A percentile compares a stretch with the other conserved stretches of the same genome.
These are phyloP conservation scores for Astreopora myriophthalma DNA, from an alignment of 64 coral and sea anemone species.

Conservation along the genomic window DNA sequence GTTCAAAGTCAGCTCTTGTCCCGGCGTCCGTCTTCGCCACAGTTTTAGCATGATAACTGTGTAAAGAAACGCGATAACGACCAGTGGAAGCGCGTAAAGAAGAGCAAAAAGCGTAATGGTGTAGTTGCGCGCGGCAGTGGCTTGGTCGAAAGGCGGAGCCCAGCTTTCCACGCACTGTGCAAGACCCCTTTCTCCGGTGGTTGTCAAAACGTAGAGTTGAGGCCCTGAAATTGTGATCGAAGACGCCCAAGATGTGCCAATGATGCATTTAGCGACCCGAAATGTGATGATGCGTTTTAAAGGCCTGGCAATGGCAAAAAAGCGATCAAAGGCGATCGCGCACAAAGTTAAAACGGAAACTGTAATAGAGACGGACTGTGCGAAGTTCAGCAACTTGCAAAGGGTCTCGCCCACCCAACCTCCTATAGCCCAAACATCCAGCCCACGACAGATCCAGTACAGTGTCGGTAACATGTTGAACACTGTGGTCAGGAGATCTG, in stretches of 20 bases:
- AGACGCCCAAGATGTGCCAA: constrained; percentile 17
- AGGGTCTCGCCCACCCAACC: constrained; percentile 47
- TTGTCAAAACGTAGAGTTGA: constrained; percentile 32
- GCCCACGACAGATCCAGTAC: constrained; percentile 30
- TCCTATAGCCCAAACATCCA: constrained; percentile 50
- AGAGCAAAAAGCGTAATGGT: constrained; percentile 50
- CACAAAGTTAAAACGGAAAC: constrained; percentile 57
- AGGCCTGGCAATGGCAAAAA: constrained; percentile 65
- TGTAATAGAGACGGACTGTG: constrained; percentile 34
- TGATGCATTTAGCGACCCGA: constrained; percentile 17
- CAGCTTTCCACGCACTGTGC: constrained; percentile 58
- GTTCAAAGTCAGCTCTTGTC: constrained; percentile 31
- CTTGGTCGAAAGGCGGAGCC: constrained; percentile 47
- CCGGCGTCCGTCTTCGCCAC: constrained; percentile 50
- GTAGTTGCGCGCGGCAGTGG: constrained; percentile 18
- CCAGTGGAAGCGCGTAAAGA: constrained; percentile 57
- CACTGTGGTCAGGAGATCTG: constrained; percentile 64
- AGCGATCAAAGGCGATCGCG: constrained; percentile 67
- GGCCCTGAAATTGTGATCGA: constrained; percentile 36
- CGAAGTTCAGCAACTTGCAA: constrained; percentile 58
- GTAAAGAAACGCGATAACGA: constrained; percentile 42
- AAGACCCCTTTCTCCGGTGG: background rate
- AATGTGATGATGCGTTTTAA: constrained; percentile 65
- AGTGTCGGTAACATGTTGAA: constrained; percentile 74
- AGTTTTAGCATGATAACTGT: constrained; percentile 53